Evolutionary conservation across 2,797 vertebrate species (phyloP), one percentile per base, ranked within the genome.

Genomic region (Botia almorhae): DNA sequence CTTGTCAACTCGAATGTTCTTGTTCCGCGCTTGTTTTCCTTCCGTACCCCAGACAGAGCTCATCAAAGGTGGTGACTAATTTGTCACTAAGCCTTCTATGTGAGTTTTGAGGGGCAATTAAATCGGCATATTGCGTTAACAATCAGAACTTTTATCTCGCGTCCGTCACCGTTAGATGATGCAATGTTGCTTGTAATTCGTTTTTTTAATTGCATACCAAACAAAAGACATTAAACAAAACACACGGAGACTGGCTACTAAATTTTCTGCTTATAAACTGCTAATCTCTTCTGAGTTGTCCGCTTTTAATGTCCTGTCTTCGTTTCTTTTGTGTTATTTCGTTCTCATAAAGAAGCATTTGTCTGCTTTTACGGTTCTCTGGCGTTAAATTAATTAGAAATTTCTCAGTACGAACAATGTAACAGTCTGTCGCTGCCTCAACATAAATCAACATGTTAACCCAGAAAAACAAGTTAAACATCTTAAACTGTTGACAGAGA

Each of bases 371-470:
- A 23, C 71, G 19, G 56, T 72, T 53, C 39, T 43, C 58, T 83
- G 51, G 26, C 50, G 21, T 58, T 48, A 56, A 60, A 50, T 70
- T 48, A 6, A 58, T 21, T 58, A 2, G 11, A 21, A 23, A 43
- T 61, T 58, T 74, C 56, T 69, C 48, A 53, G 72, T 73, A 48
- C 72, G 68, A 80, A 77, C 55, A 69, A 14, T 12, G 8, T 4
- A 10, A 74, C 46, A 16, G 43, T 79, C 55, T 69, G 56, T 56
- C 21, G 50, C 19, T 58, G 43, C 33, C 11, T 17, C 39, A 51
- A 64, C 72, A 76, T 72, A 55, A 33, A 63, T 82, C 82, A 63
- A 69, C 55, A 76, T 73, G 51, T 63, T 63, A 68, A 63, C 63
- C 23, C 29, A 17, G 26, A 21, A 21, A 10, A 69, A 70, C 16